phyloP scores from a whole-genome alignment of 2,113 vertebrate species.

The Potamarius usumacintae region DNA sequence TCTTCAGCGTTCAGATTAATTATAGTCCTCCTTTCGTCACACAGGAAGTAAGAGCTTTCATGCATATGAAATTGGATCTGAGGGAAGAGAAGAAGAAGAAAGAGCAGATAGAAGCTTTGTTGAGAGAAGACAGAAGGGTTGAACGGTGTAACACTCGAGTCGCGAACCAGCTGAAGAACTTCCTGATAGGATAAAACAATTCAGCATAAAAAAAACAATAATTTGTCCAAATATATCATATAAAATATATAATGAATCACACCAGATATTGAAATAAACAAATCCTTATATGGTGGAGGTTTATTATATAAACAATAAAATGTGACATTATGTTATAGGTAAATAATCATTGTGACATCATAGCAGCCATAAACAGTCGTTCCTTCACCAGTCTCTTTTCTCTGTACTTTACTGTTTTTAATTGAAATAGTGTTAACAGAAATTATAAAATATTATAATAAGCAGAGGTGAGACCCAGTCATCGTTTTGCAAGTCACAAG shows the following conservation, averaged over 20 bases:
- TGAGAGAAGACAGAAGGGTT: background rate
- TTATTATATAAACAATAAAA: too few species aligned
- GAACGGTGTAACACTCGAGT: background rate
- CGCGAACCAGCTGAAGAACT: background rate
- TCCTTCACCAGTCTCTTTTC: background rate
- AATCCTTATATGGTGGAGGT: too few species aligned
- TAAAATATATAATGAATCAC: too few species aligned
- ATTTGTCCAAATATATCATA: background rate
- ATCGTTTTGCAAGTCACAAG: background rate
- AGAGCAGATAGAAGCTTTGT: constrained; percentile 10
- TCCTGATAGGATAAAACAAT: background rate
- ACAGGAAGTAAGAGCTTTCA: constrained; percentile 70
- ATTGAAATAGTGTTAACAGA: background rate
- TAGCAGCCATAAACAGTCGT: background rate
- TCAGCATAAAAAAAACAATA: background rate
- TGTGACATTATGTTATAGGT: too few species aligned
- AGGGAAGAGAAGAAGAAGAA: constrained; percentile 60
- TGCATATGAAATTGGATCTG: constrained; percentile 77
- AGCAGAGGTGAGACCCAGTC: background rate
- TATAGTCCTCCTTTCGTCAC: constrained; percentile 62
- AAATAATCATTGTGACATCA: background rate
- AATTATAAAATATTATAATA: background rate
- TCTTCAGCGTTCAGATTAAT: constrained; percentile 72
- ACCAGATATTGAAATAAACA: too few species aligned
- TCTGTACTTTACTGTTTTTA: background rate